Percentiles rank a stretch among this genome's conserved stretches.
These are phyloP conservation scores for Protobothrops flavoviridis DNA, from an alignment of 2,113 vertebrate species.

Conservation along the genomic window DNA sequence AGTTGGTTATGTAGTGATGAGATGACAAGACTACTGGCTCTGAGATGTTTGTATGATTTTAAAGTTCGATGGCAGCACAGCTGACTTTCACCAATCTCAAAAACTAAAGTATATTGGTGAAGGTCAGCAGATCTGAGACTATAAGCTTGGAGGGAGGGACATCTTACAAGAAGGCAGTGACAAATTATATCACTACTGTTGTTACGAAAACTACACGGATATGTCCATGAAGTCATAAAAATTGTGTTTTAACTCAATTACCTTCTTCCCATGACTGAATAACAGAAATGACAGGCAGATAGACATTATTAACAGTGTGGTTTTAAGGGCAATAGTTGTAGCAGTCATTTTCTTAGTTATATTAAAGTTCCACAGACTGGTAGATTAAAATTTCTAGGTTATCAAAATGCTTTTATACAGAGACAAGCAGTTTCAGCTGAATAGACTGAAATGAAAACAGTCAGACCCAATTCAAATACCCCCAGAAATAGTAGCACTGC, in stretches of 20 bases:
- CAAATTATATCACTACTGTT: not conserved
- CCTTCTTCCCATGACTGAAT: not conserved
- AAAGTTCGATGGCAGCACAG: not conserved
- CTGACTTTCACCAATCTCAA: not conserved
- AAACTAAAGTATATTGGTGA: not conserved
- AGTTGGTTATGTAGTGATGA: not conserved
- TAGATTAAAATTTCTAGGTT: not conserved
- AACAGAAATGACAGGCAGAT: not conserved
- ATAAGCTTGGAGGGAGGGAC: not conserved
- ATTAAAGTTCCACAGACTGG: not conserved
- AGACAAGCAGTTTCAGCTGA: not conserved
- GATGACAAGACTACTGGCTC: not conserved
- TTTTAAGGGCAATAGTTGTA: not conserved
- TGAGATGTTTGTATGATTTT: not conserved
- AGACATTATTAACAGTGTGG: not conserved
- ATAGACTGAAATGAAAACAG: not conserved
- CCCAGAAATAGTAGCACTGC: not conserved
- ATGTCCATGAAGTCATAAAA: not conserved
- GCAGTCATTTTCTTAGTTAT: not conserved
- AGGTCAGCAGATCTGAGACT: not conserved
- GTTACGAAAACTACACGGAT: not conserved
- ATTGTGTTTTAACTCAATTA: not conserved
- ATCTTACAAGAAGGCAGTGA: not conserved
- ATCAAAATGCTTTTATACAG: not conserved
- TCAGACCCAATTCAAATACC: conserved; percentile 26